Evolutionary conservation across 2,888 invertebrate genomes (phyloP), one percentile per base, ranked within the genome.

Genomic region (Elegia similella): DNA sequence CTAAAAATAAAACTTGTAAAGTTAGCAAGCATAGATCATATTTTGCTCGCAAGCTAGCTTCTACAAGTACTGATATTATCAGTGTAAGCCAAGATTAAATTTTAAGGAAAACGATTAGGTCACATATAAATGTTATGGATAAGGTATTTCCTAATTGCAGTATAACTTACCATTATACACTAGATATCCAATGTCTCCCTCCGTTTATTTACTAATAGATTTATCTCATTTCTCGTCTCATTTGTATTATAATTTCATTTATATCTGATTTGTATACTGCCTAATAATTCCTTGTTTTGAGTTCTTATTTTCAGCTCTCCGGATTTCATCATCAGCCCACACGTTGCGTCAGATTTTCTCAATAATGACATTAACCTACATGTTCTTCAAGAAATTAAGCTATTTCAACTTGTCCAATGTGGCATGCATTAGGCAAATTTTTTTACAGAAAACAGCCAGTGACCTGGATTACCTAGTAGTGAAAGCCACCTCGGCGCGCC

Each of bases 381-480:
- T 34, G 2, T 34, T 34, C 34, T 34, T 34, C 34, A 34, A 34
- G 34, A 10, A 3, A 34, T 34, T 34, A 2, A 23, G 38, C 38
- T 5, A 38, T 38, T 38, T n/a, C n/a, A 10, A 38, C 38, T 38
- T 38, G 38, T 38, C 38, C 23, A 57, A 44, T 29, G 38, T 30
- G 29, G 15, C 43, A 55, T 52, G 42, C 44, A 47, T 47, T 47
- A 13, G 30, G 23, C 38, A 38, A 30, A 10, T 23, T 38, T 13
- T 46, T 29, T 23, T 57, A 23, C 52, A 13, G 16, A 30, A 32
- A 43, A 55, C 30, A 6, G n/a, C 15, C 42, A 46, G 12, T 55
- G 47, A 47, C 55, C 55, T 55, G 47, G 44, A 53, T 66, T 69
- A 69, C 64, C 68, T 66, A 69, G 61, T 59, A 64, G 60, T 63